Evolutionary conservation across 1,140 invertebrate genomes (phyloP).

Genomic region (Zaprionus nigranus): DNA sequence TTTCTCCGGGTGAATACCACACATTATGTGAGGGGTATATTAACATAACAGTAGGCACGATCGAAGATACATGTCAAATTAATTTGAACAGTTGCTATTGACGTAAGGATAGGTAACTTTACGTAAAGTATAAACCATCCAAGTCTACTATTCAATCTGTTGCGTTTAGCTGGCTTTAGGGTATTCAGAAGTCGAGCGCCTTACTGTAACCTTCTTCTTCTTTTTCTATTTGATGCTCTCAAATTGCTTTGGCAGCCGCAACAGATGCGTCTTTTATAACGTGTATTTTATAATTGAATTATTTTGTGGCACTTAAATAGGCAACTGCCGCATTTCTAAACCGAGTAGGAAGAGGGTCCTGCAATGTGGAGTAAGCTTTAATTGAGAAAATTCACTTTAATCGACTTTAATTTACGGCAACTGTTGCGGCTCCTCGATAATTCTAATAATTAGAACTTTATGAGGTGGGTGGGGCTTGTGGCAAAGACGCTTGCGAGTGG

Average conservation of each 20-base stretch:
- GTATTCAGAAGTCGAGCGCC: neutral
- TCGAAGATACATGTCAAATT: too few species aligned
- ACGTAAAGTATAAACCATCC: too few species aligned
- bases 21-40: neutral
- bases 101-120: too few species aligned
- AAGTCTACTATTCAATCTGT: too few species aligned
- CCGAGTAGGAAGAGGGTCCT: neutral
- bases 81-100: too few species aligned
- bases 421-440: constrained; percentile 29
- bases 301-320: constrained; percentile 37
- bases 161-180: too few species aligned
- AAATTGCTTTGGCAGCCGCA: constrained; percentile 30
- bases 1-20: constrained; percentile 1
- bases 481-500: constrained; percentile 6
- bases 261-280: constrained; percentile 38
- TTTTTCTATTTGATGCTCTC: constrained; percentile 30
- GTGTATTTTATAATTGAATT: constrained; percentile 76
- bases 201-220: neutral
- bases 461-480: constrained; percentile 21
- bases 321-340: neutral
- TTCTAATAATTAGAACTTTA: constrained; percentile 46
- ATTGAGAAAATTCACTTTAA: neutral
- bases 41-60: too few species aligned
- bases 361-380: neutral
- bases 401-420: constrained; percentile 51